Conservation (phyloP, 2,888 invertebrate species). For the Gastracanthus pulcherrimus region DNA sequence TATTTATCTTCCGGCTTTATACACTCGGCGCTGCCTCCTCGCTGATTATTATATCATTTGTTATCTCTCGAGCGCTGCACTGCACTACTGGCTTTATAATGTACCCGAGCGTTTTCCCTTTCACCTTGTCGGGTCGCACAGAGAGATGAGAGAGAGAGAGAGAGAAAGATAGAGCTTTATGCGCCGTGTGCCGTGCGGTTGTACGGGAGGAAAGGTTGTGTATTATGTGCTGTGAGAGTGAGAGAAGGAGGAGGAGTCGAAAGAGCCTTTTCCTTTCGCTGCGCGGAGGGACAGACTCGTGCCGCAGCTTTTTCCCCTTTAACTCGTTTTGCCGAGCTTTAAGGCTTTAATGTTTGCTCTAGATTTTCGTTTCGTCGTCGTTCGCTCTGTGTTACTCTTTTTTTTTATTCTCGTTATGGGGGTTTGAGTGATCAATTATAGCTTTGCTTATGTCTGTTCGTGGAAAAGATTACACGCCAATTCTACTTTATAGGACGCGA, state of each 20-base stretch:
- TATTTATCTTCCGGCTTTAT: constrained; percentile 51
- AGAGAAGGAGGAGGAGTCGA: neutral
- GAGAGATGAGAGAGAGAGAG: too few species aligned
- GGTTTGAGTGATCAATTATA: too few species aligned
- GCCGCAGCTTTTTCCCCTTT: constrained; percentile 32
- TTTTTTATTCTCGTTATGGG: neutral
- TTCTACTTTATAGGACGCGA: too few species aligned
- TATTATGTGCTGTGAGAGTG: neutral
- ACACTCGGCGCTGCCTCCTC: neutral
- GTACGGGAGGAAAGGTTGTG: neutral
- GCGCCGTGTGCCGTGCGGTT: neutral
- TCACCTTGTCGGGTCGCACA: too few species aligned
- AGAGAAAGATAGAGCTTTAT: too few species aligned
- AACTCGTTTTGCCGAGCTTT: constrained; percentile 32
- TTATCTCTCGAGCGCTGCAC: constrained; percentile 23
- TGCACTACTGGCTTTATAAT: too few species aligned
- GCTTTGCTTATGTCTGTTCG: too few species aligned
- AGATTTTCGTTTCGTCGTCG: constrained; percentile 17
- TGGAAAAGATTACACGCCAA: too few species aligned
- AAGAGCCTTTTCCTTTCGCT: neutral
- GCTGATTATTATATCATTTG: constrained; percentile 51
- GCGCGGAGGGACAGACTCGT: constrained; percentile 9
- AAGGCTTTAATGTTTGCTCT: constrained; percentile 34
- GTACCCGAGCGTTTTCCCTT: constrained; percentile 48
- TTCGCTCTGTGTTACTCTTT: neutral